Evolutionary conservation across 2,797 vertebrate species (phyloP).

Genomic region (Microhierax caerulescens): DNA sequence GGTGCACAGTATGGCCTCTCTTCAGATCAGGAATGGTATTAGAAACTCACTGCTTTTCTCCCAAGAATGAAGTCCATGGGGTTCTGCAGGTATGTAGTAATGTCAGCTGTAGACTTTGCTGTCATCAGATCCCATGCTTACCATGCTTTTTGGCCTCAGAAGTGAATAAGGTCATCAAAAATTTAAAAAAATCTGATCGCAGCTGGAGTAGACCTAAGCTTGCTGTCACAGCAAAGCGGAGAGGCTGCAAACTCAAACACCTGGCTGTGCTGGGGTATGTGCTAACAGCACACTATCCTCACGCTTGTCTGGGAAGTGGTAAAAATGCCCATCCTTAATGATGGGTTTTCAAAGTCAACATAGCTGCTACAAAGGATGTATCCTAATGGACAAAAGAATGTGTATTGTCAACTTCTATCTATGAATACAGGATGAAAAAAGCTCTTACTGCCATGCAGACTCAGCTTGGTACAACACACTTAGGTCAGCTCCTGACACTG

Average conservation of each 20-base stretch:
- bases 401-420: neutral
- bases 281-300: neutral
- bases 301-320: neutral
- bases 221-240: neutral
- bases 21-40: neutral
- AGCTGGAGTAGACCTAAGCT: neutral
- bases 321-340: neutral
- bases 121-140: neutral
- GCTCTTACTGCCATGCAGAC: neutral
- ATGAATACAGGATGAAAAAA: neutral
- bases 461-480: neutral
- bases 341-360: neutral
- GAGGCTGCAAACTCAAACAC: neutral
- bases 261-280: neutral
- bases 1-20: neutral
- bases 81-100: neutral
- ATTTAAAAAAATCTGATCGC: fast-evolving
- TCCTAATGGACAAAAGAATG: neutral
- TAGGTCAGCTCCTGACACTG: neutral
- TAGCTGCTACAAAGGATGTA: neutral
- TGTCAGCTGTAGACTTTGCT: neutral
- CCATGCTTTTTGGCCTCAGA: neutral
- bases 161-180: neutral
- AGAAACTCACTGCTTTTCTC: neutral
- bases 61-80: neutral